These are phyloP conservation scores for Beaufortia kweichowensis DNA, from an alignment of 2,113 vertebrate genomes.

Conservation along the genomic window DNA sequence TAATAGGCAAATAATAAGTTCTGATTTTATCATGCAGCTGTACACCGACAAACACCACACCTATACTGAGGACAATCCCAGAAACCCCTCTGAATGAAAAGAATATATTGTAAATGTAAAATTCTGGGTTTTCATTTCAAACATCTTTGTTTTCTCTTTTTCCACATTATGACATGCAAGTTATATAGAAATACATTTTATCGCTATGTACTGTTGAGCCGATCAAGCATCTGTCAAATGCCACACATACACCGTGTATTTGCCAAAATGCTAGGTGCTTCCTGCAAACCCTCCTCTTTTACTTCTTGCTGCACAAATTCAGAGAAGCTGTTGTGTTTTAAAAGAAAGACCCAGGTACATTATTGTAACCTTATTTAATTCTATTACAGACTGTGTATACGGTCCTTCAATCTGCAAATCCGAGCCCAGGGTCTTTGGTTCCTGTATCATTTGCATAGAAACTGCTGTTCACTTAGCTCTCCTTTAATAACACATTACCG, in stretches of 20 bases:
- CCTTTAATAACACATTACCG: slow-evolving; percentile 48
- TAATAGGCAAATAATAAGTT: slow-evolving; percentile 4
- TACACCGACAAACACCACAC: background rate
- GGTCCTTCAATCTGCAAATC: slow-evolving; percentile 47
- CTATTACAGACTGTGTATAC: slow-evolving; percentile 47
- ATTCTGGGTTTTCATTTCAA: slow-evolving; percentile 3
- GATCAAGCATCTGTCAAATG: slow-evolving; percentile 41
- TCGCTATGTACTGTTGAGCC: slow-evolving; percentile 20
- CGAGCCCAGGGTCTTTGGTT: slow-evolving; percentile 28
- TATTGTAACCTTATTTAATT: slow-evolving; percentile 54
- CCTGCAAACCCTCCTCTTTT: background rate
- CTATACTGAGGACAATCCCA: background rate
- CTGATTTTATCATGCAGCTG: slow-evolving; percentile 8
- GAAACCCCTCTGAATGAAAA: slow-evolving; percentile 2
- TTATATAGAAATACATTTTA: slow-evolving; percentile 4
- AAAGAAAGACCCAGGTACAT: slow-evolving; percentile 49
- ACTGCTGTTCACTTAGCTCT: slow-evolving; percentile 14
- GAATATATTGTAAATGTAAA: background rate
- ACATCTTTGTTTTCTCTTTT: background rate
- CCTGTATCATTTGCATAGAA: slow-evolving; percentile 34
- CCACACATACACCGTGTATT: slow-evolving; percentile 9
- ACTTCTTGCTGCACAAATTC: slow-evolving; percentile 25
- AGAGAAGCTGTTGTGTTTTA: slow-evolving; percentile 47
- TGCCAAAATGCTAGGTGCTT: slow-evolving; percentile 29
- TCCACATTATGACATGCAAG: background rate